A percentile compares a stretch with the other conserved stretches of the same genome.
These are phyloP conservation scores for Drosophila obscura DNA, from an alignment of 1,140 invertebrate genomes.

Conservation along the genomic window DNA sequence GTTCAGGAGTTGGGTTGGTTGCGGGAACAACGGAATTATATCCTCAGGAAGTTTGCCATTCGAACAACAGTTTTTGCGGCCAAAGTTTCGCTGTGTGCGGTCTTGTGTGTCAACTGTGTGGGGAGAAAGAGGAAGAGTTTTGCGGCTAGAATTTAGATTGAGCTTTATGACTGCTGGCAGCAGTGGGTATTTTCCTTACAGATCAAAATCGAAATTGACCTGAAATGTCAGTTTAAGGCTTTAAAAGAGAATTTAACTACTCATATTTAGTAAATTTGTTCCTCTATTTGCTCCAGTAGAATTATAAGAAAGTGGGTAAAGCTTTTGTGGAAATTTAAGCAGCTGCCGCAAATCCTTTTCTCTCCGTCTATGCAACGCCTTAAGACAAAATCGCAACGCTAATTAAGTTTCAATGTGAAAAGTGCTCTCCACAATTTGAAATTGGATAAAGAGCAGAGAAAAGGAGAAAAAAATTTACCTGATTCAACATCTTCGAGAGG, in stretches of 20 bases:
- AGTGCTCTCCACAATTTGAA: conserved; percentile 57
- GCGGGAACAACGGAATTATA: conserved; percentile 8
- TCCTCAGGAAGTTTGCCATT: conserved; percentile 3
- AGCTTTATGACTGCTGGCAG: conserved; percentile 3
- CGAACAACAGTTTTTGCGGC: conserved; percentile 35
- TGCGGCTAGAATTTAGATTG: conserved; percentile 6
- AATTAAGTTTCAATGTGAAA: conserved; percentile 63
- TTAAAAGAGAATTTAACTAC: conserved; percentile 45
- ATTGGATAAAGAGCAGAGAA: background rate
- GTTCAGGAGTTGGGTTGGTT: background rate
- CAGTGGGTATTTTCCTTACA: background rate
- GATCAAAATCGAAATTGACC: background rate
- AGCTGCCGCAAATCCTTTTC: conserved; percentile 20
- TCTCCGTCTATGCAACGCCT: conserved; percentile 8
- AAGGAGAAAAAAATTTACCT: background rate
- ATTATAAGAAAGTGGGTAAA: conserved; percentile 36
- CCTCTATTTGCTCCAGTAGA: conserved; percentile 11
- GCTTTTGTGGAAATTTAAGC: conserved; percentile 47
- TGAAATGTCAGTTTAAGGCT: background rate
- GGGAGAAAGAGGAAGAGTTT: conserved; percentile 2
- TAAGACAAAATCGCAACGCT: conserved; percentile 39
- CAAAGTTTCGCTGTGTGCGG: conserved; percentile 21
- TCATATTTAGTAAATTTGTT: conserved; percentile 8
- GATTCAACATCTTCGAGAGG: no score
- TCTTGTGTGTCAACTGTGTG: no score